phyloP scores from a whole-genome alignment of 2,113 vertebrate genomes.

The Larimichthys polyactis region DNA sequence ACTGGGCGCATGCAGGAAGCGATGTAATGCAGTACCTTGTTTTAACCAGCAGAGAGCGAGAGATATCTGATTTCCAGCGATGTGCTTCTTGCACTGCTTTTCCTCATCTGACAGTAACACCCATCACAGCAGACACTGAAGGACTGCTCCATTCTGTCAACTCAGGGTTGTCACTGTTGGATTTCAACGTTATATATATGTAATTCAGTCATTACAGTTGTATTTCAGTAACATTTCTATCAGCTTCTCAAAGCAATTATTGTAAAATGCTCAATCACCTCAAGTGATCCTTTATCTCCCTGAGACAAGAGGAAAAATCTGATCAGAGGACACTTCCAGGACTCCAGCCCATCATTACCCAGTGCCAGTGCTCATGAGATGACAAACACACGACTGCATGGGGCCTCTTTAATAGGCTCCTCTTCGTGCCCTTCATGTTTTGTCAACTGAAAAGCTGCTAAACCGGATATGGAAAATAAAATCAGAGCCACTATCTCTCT shows the following conservation, averaged over 20 bases:
- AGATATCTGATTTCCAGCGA: conserved; percentile 39
- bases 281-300: conserved; percentile 59
- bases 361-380: conserved; percentile 30
- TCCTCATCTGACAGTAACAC: not conserved
- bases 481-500: conserved; percentile 40
- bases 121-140: not conserved
- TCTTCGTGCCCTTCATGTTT: conserved; percentile 36
- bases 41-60: conserved; percentile 65
- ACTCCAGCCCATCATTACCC: conserved; percentile 39
- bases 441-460: conserved; percentile 39
- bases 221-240: conserved; percentile 15
- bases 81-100: not conserved
- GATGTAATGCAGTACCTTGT: conserved; percentile 30
- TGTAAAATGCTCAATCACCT: conserved; percentile 53
- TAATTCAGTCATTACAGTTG: conserved; percentile 2
- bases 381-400: conserved; percentile 39
- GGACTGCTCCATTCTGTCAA: conserved; percentile 7
- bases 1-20: not conserved
- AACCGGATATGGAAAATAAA: conserved; percentile 36
- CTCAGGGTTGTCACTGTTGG: not conserved
- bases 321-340: conserved; percentile 58
- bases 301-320: conserved; percentile 56
- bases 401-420: conserved; percentile 50
- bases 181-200: not conserved
- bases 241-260: conserved; percentile 44